Evolutionary conservation across 2,888 invertebrate species (phyloP).

Genomic region (Rhimphoctona megacephalus): DNA sequence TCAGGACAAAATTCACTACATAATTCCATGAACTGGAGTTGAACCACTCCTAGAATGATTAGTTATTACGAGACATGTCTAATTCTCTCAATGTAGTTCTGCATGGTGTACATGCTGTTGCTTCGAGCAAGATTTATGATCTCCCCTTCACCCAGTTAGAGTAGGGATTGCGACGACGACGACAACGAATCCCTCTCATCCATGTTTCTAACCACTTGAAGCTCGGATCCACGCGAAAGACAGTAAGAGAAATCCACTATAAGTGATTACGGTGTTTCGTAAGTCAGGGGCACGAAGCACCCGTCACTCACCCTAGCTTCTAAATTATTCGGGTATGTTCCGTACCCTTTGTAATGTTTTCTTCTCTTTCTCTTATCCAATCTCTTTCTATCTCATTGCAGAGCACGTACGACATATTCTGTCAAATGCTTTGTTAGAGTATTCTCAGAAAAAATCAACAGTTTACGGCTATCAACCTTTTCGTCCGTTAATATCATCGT

Average conservation of each 20-base stretch:
- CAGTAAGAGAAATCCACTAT: slow-evolving; percentile 66
- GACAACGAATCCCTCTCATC: slow-evolving; percentile 57
- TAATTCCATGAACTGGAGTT: slow-evolving; percentile 4
- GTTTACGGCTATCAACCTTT: slow-evolving; percentile 43
- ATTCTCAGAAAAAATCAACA: slow-evolving; percentile 35
- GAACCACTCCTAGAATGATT: slow-evolving; percentile 39
- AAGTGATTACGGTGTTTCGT: slow-evolving; percentile 67
- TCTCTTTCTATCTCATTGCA: slow-evolving; percentile 49
- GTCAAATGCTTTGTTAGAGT: slow-evolving; percentile 21
- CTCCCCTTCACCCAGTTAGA: slow-evolving; percentile 45
- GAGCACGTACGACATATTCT: slow-evolving; percentile 31
- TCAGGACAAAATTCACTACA: slow-evolving; percentile 5
- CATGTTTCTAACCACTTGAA: slow-evolving; percentile 62
- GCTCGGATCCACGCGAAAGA: slow-evolving; percentile 48
- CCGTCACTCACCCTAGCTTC: slow-evolving; percentile 57
- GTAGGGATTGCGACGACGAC: slow-evolving; percentile 42
- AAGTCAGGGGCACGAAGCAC: slow-evolving; percentile 40
- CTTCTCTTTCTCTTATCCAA: slow-evolving; percentile 36
- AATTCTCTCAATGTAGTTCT: slow-evolving; percentile 46
- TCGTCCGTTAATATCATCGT: slow-evolving; percentile 46
- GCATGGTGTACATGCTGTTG: slow-evolving; percentile 43
- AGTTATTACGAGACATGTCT: slow-evolving; percentile 40
- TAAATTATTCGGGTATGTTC: slow-evolving; percentile 59
- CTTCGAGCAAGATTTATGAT: slow-evolving; percentile 57
- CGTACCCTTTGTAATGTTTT: slow-evolving; percentile 42